Conservation (phyloP, 2,797 vertebrate genomes). For the Atherinosoma microstoma region DNA sequence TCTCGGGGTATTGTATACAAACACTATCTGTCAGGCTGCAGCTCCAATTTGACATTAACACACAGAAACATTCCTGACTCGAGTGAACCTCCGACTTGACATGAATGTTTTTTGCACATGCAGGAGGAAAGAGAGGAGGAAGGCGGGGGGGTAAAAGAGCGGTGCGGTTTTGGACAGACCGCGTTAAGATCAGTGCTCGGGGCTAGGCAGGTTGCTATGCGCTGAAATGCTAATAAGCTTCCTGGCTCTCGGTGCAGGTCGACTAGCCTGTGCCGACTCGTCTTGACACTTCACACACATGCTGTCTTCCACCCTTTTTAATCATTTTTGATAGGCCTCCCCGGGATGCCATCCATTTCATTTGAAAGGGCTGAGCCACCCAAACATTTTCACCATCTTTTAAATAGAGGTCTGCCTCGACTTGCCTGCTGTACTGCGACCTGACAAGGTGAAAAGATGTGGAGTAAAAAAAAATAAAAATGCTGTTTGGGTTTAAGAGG, state of each 20-base stretch:
- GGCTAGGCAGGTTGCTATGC: conserved; percentile 82
- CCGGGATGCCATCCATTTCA: conserved; percentile 82
- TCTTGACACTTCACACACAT: conserved; percentile 80
- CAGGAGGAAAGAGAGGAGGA: conserved; percentile 46
- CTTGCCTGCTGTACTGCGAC: conserved; percentile 73
- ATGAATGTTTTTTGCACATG: conserved; percentile 65
- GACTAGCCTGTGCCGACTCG: conserved; percentile 78
- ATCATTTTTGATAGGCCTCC: conserved; percentile 83
- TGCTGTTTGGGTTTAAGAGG: conserved; percentile 55
- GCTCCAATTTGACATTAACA: conserved; percentile 68
- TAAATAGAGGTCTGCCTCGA: conserved; percentile 74
- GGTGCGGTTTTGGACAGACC: conserved; percentile 72
- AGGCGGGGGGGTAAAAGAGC: conserved; percentile 25
- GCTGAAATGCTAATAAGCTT: conserved; percentile 83
- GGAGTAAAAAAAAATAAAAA: conserved; percentile 28
- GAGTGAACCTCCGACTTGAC: conserved; percentile 70
- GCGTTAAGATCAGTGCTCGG: conserved; percentile 77
- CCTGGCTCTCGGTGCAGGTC: conserved; percentile 76
- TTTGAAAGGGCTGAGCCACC: conserved; percentile 83
- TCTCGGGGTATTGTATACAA: conserved; percentile 48
- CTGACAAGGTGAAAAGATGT: conserved; percentile 60
- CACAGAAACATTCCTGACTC: conserved; percentile 70
- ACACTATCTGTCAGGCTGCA: conserved; percentile 56
- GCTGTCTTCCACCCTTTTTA: conserved; percentile 81
- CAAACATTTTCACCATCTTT: conserved; percentile 80